phyloP scores from a whole-genome alignment of 92 coral and sea anemone species.

The Scolanthus callimorphus region DNA sequence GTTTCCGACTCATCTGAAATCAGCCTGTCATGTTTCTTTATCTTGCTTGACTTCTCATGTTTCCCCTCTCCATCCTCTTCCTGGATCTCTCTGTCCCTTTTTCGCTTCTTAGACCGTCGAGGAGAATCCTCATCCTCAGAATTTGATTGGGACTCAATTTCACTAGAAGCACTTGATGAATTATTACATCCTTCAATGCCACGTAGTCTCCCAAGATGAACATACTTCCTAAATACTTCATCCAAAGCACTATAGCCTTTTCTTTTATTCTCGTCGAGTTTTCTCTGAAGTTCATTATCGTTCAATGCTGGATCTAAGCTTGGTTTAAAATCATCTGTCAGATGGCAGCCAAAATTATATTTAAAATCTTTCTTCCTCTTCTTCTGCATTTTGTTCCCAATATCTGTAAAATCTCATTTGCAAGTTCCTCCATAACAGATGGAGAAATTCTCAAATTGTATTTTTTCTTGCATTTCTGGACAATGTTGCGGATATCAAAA shows the following conservation, averaged over 20 bases:
- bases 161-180: slow-evolving; percentile 7
- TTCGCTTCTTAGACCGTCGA: background rate
- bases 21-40: too few relatives aligned
- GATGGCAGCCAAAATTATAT: slow-evolving; percentile 81
- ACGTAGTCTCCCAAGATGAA: slow-evolving; percentile 60
- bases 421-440: slow-evolving; percentile 53
- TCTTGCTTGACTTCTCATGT: background rate
- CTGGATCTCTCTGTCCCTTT: background rate
- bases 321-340: slow-evolving; percentile 61
- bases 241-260: slow-evolving; percentile 56
- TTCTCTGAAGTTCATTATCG: slow-evolving; percentile 32
- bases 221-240: slow-evolving; percentile 69
- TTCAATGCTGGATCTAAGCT: slow-evolving; percentile 77
- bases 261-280: slow-evolving; percentile 67
- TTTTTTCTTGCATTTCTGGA: slow-evolving; percentile 46
- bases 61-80: background rate
- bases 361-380: slow-evolving; percentile 78
- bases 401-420: slow-evolving; percentile 73
- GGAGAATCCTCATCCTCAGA: slow-evolving; percentile 10
- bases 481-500: slow-evolving; percentile 75
- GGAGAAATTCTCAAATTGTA: slow-evolving; percentile 65
- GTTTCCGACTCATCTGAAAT: too few relatives aligned
- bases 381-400: slow-evolving; percentile 88
- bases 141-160: background rate
- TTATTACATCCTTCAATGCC: background rate